Evolutionary conservation across 2,797 vertebrate species (phyloP), one percentile per base, ranked within the genome.

Genomic region (Glossophaga mutica): DNA sequence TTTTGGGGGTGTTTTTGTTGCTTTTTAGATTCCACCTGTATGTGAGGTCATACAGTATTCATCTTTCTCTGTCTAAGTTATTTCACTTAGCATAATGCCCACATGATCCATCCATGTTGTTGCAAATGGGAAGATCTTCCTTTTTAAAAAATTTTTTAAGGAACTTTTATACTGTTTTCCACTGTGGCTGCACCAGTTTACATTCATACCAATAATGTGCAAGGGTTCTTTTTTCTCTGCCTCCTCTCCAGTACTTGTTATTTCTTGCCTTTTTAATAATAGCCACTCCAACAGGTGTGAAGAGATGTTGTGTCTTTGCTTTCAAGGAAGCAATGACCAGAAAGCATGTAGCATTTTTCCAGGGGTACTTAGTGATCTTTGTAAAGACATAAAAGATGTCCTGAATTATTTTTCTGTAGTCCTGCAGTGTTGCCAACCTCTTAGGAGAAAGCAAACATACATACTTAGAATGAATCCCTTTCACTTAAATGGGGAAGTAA

Each of bases 391-490:
- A 91, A 9, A 91, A 11, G 3, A 26, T 95, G 19, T 15, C 37
- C 57, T 52, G 32, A 93, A 77, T 42, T 73, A 37, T 94, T 84
- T 55, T 78, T 39, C 46, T 89, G 0, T 59, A 68, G 18, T 32
- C 15, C 67, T 59, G 46, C 48, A 46, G 26, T 22, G 15, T 86
- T 87, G 57, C 46, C 44, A 62, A 32, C 44, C 32, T 91, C 26
- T 74, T 14, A 62, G 71, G n/a, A 76, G 68, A 92, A 93, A 59
- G 6, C 78, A 24, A 95, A 78, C 52, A 26, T 79, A 71, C 86
- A 67, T 73, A 70, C 89, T 87, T 95, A 83, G 42, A 87, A 77
- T 78, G 52, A 86, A 89, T 44, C 15, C 42, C 52, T 84, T 90
- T 91, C 7, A 1, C 71, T 91, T 67, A 78, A 86, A 65, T 77